Evolutionary conservation across 2,113 vertebrate genomes (phyloP), one percentile per base, ranked within the genome.

Genomic region (Tympanuchus pallidicinctus): DNA sequence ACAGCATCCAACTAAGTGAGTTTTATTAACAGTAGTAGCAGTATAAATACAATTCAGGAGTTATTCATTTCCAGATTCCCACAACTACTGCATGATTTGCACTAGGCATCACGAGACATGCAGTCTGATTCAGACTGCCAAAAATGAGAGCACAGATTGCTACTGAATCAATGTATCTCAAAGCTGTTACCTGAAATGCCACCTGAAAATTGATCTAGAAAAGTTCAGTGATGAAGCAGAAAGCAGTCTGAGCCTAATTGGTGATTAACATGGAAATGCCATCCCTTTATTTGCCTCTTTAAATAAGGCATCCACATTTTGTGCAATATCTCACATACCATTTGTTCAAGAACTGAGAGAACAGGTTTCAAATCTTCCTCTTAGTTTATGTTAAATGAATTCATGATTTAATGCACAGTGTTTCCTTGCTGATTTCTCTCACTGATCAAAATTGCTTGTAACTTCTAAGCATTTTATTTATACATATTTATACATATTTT

Each of bases 351-450:
- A 96, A 65, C 28, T 40, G 47, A 79, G 43, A 60, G 25, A 72
- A 5, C 7, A 30, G 38, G 42, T 50, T 93, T 84, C 73, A 93
- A 78, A 28, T 36, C 47, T n/a, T 81, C 9, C 10, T 86, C 61
- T 50, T 25, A 85, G n/a, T 52, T 40, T 84, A 27, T 73, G 21
- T 78, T 69, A 76, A 18, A 45, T 47, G 47, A 60, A 84, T 48
- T 79, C 1, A 24, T 30, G 10, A 69, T 43, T 84, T 79, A 84
- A 65, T 27, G 22, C 10, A 48, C 6, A 11, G 17, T 43, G 27
- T 72, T 93, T 93, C 57, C 69, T 67, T 84, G 77, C 86, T 63
- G 30, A 86, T 78, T 92, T 91, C 40, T 61, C 17, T 20, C 25
- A 69, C n/a, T 61, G 32, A 19, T 91, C 47, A 72, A 78, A 78